These are phyloP conservation scores for Zoanthus sociatus DNA, from an alignment of 92 coral and sea anemone species.

Conservation along the genomic window DNA sequence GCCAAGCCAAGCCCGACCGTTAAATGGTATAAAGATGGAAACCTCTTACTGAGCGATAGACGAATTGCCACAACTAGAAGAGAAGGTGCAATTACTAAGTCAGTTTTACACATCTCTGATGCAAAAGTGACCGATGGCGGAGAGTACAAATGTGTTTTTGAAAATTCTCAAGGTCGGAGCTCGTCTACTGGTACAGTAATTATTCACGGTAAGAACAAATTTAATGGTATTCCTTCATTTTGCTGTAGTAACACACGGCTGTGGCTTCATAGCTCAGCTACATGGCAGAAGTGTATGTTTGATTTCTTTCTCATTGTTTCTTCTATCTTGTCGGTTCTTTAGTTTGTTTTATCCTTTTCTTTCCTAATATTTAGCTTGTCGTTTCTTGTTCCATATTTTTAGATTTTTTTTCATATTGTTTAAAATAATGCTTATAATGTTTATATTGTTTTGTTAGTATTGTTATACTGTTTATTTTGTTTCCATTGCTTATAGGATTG, in stretches of 20 bases:
- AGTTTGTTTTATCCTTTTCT: too few relatives aligned
- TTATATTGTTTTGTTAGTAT: too few relatives aligned
- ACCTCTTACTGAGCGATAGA: neutral
- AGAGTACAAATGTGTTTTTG: conserved; percentile 1
- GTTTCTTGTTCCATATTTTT: too few relatives aligned
- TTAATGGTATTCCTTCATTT: neutral
- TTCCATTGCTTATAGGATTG: too few relatives aligned
- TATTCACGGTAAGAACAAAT: conserved; percentile 8
- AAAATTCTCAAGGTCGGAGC: conserved; percentile 7
- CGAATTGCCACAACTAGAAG: neutral
- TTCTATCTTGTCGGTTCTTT: too few relatives aligned
- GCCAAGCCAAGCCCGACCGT: conserved; percentile 21
- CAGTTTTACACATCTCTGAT: conserved; percentile 18
- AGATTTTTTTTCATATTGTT: too few relatives aligned
- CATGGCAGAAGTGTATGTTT: too few relatives aligned
- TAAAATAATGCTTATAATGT: too few relatives aligned
- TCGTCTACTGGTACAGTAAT: neutral
- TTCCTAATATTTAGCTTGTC: too few relatives aligned
- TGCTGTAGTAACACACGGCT: neutral
- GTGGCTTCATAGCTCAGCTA: too few relatives aligned
- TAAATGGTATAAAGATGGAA: conserved; percentile 27
- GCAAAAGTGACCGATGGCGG: conserved; percentile 17
- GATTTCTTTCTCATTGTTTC: too few relatives aligned
- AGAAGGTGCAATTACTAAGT: neutral
- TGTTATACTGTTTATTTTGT: too few relatives aligned